These are phyloP conservation scores for Notolepis coatsorum DNA, from an alignment of 2,797 vertebrate species.

Conservation along the genomic window DNA sequence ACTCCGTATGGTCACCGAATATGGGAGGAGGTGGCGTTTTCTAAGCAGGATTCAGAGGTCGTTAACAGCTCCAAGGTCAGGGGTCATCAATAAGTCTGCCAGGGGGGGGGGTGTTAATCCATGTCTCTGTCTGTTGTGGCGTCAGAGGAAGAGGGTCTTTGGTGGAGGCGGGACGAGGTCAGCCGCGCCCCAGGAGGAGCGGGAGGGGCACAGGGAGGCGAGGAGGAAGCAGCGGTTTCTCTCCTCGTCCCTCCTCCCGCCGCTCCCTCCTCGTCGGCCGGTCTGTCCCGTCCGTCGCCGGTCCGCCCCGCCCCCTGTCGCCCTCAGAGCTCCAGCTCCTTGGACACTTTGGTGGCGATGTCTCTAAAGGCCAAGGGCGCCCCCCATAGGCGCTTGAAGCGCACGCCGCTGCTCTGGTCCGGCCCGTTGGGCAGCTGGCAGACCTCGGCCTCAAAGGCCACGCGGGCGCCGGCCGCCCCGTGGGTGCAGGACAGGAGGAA, in stretches of 20 bases:
- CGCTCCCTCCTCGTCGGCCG: conserved; percentile 33
- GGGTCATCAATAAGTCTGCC: conserved; percentile 44
- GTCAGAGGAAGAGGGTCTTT: conserved; percentile 59
- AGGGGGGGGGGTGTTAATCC: conserved; percentile 33
- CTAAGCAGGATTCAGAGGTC: conserved; percentile 66
- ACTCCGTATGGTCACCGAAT: conserved; percentile 50
- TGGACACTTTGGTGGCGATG: conserved; percentile 90
- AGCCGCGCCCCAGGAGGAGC: conserved; percentile 31
- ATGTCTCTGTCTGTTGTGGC: conserved; percentile 52
- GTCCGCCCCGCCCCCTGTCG: conserved; percentile 56
- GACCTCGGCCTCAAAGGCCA: conserved; percentile 91
- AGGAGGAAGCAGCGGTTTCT: conserved; percentile 20
- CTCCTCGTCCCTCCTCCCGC: not conserved
- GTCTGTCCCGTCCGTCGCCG: conserved; percentile 41
- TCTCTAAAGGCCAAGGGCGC: conserved; percentile 90
- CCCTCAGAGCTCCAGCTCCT: conserved; percentile 91
- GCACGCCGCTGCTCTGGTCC: conserved; percentile 85
- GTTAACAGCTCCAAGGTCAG: conserved; percentile 56
- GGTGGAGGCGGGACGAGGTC: conserved; percentile 51
- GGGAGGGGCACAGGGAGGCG: conserved; percentile 50
- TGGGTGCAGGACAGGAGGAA: conserved; percentile 92
- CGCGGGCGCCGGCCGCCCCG: conserved; percentile 85
- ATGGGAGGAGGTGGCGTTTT: conserved; percentile 48
- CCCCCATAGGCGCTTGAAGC: conserved; percentile 89
- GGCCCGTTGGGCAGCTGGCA: conserved; percentile 88